Evolutionary conservation across 2,113 vertebrate species (phyloP), one percentile per base, ranked within the genome.

Genomic region (Limanda limanda): DNA sequence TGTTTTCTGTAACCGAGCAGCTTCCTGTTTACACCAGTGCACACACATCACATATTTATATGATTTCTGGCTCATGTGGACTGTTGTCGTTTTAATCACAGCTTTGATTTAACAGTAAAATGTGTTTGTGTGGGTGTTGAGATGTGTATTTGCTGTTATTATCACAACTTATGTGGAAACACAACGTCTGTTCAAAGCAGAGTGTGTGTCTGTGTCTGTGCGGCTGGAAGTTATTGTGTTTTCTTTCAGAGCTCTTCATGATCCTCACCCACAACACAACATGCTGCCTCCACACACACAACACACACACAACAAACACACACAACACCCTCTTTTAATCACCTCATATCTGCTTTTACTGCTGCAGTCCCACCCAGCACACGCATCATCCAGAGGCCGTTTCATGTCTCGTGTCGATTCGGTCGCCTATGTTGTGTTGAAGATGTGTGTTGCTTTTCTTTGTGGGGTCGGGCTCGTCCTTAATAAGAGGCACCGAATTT

Each of bases 401-500:
- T 42, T 69, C 13, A 18, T 11, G 48, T 24, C 21, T 40, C 40
- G 57, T 7, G 59, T 77, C 20, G 35, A n/a, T 25, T 15, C 7
- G 27, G 21, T 40, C 60, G 40, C 57, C 76, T 31, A 6, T 79
- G 84, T 70, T n/a, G 79, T 79, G 68, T 80, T 45, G 27, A 17
- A 48, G 75, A 76, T 88, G 63, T 61, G 3, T 31, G 40, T 65
- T 12, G 31, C 6, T 60, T 20, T 35, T 48, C 1, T 31, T 35
- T 55, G 21, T 52, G 35, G 60, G 59, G 42, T 57, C 5, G 12
- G 12, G 58, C 60, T 54, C 8, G 48, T 40, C 27, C 23, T 74
- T 86, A 91, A 88, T 89, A 84, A 67, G 76, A 71, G 70, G 17
- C 57, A 68, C 55, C 4, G 62, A 54, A 82, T 86, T 86, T 79